Evolutionary conservation across 2,113 vertebrate genomes (phyloP).

Genomic region (Zosterops pallidus): DNA sequence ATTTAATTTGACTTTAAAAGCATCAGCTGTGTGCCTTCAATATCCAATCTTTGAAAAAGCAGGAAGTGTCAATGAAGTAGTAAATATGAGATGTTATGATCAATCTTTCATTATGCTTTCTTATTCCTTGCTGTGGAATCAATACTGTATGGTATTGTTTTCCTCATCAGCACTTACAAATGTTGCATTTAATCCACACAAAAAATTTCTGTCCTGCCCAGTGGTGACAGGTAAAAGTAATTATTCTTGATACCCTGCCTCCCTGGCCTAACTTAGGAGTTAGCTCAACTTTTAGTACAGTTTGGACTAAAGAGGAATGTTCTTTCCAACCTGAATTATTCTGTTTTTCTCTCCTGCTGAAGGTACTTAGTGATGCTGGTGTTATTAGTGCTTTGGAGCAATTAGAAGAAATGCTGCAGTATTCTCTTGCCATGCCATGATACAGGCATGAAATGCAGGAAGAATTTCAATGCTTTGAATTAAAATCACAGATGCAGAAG

Average conservation of each 20-base stretch:
- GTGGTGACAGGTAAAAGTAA: background rate
- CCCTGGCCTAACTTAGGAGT: background rate
- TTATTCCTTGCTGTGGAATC: background rate
- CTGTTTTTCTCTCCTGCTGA: background rate
- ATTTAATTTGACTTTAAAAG: background rate
- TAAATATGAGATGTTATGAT: background rate
- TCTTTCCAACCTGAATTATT: background rate
- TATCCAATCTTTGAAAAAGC: background rate
- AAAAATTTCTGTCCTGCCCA: background rate
- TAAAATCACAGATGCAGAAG: background rate
- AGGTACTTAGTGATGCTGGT: background rate
- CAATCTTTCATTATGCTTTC: background rate
- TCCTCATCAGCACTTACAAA: background rate
- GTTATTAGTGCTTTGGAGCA: background rate
- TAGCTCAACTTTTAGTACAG: background rate
- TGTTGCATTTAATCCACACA: constrained; percentile 1
- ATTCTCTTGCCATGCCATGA: background rate
- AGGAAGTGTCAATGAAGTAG: background rate
- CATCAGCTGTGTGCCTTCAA: background rate
- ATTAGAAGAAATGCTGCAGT: background rate
- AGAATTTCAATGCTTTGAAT: background rate
- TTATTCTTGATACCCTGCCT: background rate
- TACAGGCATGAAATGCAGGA: background rate
- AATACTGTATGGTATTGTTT: background rate
- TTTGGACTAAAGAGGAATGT: background rate